Percentiles rank a stretch among this genome's conserved stretches.
These are phyloP conservation scores for Schizopygopsis pylzovi DNA, from an alignment of 2,797 vertebrate genomes.

Conservation along the genomic window DNA sequence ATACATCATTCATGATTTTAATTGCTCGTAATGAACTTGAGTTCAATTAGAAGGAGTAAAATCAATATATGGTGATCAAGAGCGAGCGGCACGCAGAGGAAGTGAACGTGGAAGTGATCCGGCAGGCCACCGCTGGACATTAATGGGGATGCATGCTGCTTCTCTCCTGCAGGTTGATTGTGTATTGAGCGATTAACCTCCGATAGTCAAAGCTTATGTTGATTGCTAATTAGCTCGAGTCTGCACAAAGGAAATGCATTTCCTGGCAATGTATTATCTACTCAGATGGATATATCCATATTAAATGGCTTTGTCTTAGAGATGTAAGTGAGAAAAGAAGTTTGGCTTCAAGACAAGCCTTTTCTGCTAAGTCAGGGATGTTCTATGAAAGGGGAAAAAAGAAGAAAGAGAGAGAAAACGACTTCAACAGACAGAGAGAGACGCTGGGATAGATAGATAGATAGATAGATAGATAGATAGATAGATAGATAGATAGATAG, in stretches of 20 bases:
- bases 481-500: not conserved
- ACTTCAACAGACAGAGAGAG: not conserved
- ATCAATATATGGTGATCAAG: slow-evolving; percentile 79
- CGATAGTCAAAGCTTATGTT: slow-evolving; percentile 63
- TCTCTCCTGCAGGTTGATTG: slow-evolving; percentile 65
- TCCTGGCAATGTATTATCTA: slow-evolving; percentile 39
- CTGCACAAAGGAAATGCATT: slow-evolving; percentile 52
- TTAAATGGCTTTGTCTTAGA: slow-evolving; percentile 40
- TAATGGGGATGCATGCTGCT: slow-evolving; percentile 55
- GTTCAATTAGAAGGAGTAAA: slow-evolving; percentile 75
- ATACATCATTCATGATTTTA: slow-evolving; percentile 79
- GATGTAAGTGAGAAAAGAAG: slow-evolving; percentile 28
- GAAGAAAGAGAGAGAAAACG: not conserved
- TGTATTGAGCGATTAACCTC: slow-evolving; percentile 64
- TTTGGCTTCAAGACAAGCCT: not conserved
- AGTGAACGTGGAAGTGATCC: slow-evolving; percentile 61
- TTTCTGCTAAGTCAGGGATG: slow-evolving; percentile 21
- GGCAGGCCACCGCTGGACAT: slow-evolving; percentile 52
- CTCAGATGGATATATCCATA: slow-evolving; percentile 24
- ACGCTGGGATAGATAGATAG: not conserved
- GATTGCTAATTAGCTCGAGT: slow-evolving; percentile 48
- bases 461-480: slow-evolving; percentile 32
- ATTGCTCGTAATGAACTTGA: slow-evolving; percentile 79
- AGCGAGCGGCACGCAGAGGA: slow-evolving; percentile 61
- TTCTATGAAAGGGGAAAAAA: not conserved